These are phyloP conservation scores for Strigamia maritima DNA, from an alignment of 2,888 invertebrate genomes.

Conservation along the genomic window DNA sequence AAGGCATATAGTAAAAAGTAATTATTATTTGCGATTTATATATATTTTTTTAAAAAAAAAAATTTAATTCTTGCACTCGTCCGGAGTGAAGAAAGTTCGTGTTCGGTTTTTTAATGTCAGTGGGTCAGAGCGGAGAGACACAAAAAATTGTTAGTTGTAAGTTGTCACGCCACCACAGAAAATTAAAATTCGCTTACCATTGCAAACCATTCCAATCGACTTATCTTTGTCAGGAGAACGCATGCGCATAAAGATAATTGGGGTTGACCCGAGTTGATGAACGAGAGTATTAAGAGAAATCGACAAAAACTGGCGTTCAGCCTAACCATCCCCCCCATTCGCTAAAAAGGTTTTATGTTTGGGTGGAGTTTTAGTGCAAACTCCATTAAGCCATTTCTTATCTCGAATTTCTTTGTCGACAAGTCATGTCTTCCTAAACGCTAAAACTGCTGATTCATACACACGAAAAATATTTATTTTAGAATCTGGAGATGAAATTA, in stretches of 20 bases:
- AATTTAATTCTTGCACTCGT: too few species aligned
- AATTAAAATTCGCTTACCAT: not conserved
- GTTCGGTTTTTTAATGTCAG: not conserved
- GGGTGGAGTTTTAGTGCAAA: not conserved
- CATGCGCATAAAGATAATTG: not conserved
- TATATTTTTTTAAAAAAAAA: not conserved
- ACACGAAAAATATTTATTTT: not conserved
- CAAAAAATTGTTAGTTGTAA: not conserved
- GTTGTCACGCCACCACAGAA: not conserved
- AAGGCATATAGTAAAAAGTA: not conserved
- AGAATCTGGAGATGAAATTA: not conserved
- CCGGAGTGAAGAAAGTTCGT: not conserved
- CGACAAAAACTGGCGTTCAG: not conserved
- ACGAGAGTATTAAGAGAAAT: not conserved
- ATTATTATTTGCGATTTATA: not conserved
- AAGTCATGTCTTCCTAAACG: not conserved
- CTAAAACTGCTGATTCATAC: not conserved
- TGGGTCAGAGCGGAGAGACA: constrained; percentile 21
- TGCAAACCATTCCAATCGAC: constrained; percentile 22
- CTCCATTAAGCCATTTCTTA: not conserved
- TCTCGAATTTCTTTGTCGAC: constrained; percentile 18
- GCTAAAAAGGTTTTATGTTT: not conserved
- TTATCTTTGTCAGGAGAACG: not conserved
- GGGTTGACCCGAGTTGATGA: not conserved
- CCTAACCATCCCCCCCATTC: not conserved